Percentiles rank a stretch among this genome's conserved stretches.
Evolutionary conservation across 2,113 vertebrate genomes (phyloP).

Genomic region (Bettongia penicillata): DNA sequence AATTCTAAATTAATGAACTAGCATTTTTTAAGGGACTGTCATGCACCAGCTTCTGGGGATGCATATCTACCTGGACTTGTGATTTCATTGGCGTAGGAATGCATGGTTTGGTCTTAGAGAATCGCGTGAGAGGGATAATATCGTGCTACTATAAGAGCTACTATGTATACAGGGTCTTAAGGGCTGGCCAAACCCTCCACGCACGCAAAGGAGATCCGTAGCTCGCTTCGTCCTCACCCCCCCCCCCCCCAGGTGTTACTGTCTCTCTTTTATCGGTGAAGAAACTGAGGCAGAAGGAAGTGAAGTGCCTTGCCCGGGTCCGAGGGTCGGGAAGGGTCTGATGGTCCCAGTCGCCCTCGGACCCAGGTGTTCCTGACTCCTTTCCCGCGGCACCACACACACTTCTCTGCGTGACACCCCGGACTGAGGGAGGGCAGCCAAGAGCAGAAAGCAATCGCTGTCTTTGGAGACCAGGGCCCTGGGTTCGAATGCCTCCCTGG

Average conservation of each 20-base stretch:
- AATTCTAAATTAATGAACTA: background rate
- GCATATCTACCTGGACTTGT: background rate
- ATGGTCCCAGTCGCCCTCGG: no score
- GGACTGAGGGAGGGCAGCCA: background rate
- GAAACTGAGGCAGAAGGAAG: background rate
- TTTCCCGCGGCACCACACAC: background rate
- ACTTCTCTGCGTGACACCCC: background rate
- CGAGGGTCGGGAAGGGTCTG: no score
- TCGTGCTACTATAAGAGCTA: no score
- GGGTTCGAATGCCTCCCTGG: background rate
- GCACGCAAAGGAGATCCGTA: no score
- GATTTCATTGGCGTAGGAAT: background rate
- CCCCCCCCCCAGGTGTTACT: background rate
- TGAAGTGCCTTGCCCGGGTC: no score
- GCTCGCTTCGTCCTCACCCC: background rate
- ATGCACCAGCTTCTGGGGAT: background rate
- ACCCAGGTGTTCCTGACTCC: background rate
- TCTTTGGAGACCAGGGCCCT: background rate
- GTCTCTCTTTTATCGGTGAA: background rate
- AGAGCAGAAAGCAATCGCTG: no score
- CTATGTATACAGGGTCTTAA: background rate
- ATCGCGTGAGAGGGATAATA: no score
- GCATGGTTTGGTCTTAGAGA: background rate
- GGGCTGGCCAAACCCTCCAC: background rate
- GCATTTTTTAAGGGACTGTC: background rate